phyloP scores from a whole-genome alignment of 2,113 vertebrate species.

The Dromiciops gliroides region DNA sequence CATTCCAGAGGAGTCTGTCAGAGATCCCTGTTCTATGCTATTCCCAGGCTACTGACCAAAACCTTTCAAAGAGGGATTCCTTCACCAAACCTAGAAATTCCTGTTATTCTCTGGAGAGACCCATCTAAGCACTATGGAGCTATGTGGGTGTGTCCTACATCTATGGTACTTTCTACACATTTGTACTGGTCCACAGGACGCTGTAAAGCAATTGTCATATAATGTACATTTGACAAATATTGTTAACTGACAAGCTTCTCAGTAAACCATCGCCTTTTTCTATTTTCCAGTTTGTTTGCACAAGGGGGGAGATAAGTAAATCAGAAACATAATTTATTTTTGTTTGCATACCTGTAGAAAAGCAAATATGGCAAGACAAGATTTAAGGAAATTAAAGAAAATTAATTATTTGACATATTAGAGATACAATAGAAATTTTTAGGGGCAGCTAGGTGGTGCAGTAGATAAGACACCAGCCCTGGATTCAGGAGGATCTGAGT shows the following conservation, averaged over 20 bases:
- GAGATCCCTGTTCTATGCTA: not conserved
- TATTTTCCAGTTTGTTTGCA: not conserved
- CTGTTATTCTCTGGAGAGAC: not conserved
- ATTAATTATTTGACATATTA: not conserved
- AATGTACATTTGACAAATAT: too few species aligned
- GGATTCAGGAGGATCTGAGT: too few species aligned
- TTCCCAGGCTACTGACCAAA: not conserved
- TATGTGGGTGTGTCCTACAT: not conserved
- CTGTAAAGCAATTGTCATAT: not conserved
- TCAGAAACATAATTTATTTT: conserved; percentile 15
- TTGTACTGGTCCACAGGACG: not conserved
- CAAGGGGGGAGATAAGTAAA: not conserved
- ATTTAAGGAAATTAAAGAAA: not conserved
- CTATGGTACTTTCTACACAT: not conserved
- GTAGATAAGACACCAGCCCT: too few species aligned
- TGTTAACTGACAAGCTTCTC: not conserved
- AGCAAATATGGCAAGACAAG: not conserved
- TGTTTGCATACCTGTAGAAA: not conserved
- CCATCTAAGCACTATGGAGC: not conserved
- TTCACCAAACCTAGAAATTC: not conserved
- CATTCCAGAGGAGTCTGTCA: not conserved
- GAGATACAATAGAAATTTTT: not conserved
- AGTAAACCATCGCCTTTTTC: not conserved
- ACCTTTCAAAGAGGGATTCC: not conserved
- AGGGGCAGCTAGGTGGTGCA: too few species aligned